A percentile compares a stretch with the other conserved stretches of the same genome.
phyloP scores from a whole-genome alignment of 2,113 vertebrate species.

The Epinephelus cyanopodus region DNA sequence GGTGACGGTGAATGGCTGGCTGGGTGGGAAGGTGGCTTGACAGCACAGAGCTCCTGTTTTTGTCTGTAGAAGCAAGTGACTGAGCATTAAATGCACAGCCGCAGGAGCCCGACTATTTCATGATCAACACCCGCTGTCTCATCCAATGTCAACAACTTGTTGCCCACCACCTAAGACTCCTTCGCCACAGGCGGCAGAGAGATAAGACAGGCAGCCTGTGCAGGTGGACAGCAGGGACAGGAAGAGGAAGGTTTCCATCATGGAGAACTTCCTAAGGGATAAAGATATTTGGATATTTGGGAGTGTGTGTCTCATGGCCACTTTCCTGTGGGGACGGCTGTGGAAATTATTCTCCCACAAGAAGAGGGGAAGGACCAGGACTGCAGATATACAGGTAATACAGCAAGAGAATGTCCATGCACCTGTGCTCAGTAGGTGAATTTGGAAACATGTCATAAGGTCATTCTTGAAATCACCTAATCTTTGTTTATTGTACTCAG shows the following conservation, averaged over 20 bases:
- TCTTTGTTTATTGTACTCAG: not conserved
- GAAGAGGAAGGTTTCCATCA: conserved; percentile 65
- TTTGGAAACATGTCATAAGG: not conserved
- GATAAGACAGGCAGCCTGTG: conserved; percentile 33
- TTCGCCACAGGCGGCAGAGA: conserved; percentile 46
- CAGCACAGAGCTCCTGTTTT: conserved; percentile 43
- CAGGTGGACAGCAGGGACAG: conserved; percentile 23
- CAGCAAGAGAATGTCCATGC: not conserved
- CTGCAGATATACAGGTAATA: conserved; percentile 87
- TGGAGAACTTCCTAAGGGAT: conserved; percentile 87
- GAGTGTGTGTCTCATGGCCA: conserved; percentile 89
- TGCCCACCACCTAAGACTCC: conserved; percentile 31
- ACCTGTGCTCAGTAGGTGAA: conserved; percentile 24
- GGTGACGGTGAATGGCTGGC: conserved; percentile 66
- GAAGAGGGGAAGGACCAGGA: conserved; percentile 78
- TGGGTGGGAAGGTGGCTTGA: conserved; percentile 46
- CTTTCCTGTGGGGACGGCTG: conserved; percentile 88
- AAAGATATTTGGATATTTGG: conserved; percentile 91
- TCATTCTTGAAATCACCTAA: not conserved
- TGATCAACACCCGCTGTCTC: conserved; percentile 36
- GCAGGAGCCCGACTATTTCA: conserved; percentile 41
- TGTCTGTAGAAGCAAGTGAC: conserved; percentile 22
- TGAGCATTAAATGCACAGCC: conserved; percentile 46
- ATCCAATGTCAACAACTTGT: conserved; percentile 49
- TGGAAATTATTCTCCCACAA: conserved; percentile 86